Conservation (phyloP, 2,113 vertebrate species). For the Salvelinus fontinalis region DNA sequence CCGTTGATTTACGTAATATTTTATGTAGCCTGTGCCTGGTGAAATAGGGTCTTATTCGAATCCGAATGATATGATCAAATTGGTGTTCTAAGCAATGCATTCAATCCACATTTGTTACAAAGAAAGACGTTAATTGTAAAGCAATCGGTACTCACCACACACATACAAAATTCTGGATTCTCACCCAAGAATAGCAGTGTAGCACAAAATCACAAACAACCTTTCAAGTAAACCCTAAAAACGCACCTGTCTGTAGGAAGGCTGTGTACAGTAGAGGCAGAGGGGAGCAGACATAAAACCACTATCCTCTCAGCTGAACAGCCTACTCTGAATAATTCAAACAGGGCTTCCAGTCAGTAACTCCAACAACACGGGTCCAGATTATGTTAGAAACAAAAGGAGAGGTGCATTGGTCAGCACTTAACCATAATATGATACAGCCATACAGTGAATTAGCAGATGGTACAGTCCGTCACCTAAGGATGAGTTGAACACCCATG, state of each 20-base stretch:
- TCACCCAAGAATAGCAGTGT: neutral
- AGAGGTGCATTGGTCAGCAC: neutral
- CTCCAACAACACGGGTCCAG: slow-evolving; percentile 21
- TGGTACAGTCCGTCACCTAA: neutral
- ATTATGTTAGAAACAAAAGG: neutral
- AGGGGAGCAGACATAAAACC: slow-evolving; percentile 12
- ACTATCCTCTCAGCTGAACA: slow-evolving; percentile 56
- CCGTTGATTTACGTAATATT: too few relatives aligned
- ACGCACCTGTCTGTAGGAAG: slow-evolving; percentile 3
- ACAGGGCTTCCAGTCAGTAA: slow-evolving; percentile 33
- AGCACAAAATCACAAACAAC: too few relatives aligned
- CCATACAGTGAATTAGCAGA: neutral
- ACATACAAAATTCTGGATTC: neutral
- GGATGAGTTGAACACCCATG: too few relatives aligned
- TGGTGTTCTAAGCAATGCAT: too few relatives aligned
- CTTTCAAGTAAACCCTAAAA: neutral
- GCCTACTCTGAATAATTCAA: slow-evolving; percentile 67
- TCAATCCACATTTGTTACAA: too few relatives aligned
- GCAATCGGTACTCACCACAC: too few relatives aligned
- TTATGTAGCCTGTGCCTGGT: too few relatives aligned
- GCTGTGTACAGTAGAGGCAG: slow-evolving; percentile 3
- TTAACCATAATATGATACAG: neutral
- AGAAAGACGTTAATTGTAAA: too few relatives aligned
- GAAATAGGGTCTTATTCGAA: too few relatives aligned
- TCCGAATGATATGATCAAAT: too few relatives aligned